These are phyloP conservation scores for Pluvianellus socialis DNA, from an alignment of 2,113 vertebrate species.

Conservation along the genomic window DNA sequence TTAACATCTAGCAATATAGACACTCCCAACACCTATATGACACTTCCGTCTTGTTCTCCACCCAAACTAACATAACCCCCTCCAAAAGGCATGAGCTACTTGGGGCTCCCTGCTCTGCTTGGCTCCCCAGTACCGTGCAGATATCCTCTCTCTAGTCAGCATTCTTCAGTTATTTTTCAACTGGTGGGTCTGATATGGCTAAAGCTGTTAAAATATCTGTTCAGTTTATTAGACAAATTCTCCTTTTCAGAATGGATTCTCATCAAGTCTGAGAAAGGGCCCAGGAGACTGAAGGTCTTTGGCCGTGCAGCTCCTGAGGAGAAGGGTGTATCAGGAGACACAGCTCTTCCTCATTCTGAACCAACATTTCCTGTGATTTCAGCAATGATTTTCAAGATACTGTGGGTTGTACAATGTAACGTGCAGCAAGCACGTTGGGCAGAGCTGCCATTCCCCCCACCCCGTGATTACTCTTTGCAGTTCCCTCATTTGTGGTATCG, in stretches of 20 bases:
- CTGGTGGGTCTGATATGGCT: not conserved
- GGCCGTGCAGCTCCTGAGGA: not conserved
- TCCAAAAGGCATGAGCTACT: not conserved
- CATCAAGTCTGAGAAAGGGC: not conserved
- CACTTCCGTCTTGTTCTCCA: not conserved
- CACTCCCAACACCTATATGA: not conserved
- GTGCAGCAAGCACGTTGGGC: not conserved
- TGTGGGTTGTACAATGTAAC: not conserved
- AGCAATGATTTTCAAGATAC: not conserved
- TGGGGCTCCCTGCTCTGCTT: not conserved
- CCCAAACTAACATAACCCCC: not conserved
- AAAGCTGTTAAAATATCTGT: not conserved
- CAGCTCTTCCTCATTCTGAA: slow-evolving; percentile 17
- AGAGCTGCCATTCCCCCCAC: not conserved
- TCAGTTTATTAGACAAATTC: not conserved
- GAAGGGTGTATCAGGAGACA: not conserved
- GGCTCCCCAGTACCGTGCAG: not conserved
- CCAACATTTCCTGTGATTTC: slow-evolving; percentile 27
- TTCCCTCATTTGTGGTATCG: not conserved
- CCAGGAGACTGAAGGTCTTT: not conserved
- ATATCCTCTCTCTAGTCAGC: not conserved
- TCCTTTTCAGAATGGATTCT: not conserved
- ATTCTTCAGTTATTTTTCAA: not conserved
- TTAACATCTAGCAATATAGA: not conserved
- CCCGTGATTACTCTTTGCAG: not conserved